Conservation (phyloP, 2,113 vertebrate species). For the Pipa parva region DNA sequence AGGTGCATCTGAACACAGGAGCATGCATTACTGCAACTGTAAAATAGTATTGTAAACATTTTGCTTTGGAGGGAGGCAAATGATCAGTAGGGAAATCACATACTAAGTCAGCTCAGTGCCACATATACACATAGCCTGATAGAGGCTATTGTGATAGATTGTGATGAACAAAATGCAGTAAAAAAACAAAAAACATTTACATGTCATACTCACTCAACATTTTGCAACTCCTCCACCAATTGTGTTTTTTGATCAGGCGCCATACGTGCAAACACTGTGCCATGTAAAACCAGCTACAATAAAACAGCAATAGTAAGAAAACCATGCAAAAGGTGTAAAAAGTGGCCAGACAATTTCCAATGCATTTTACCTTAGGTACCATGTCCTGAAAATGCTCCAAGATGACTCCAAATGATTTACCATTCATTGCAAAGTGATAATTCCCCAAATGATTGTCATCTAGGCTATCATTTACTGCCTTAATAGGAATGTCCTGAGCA, state of each 20-base stretch:
- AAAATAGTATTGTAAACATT: no score
- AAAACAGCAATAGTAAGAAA: slow-evolving; percentile 35
- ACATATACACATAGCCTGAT: no score
- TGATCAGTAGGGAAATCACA: no score
- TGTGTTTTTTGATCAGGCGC: slow-evolving; percentile 96
- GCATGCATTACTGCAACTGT: no score
- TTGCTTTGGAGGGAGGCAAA: no score
- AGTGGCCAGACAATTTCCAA: background rate
- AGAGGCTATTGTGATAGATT: no score
- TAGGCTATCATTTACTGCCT: slow-evolving; percentile 69
- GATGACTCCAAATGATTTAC: slow-evolving; percentile 90
- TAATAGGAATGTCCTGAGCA: slow-evolving; percentile 76
- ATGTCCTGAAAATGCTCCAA: slow-evolving; percentile 91
- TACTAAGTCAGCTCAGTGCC: no score
- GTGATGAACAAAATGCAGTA: no score
- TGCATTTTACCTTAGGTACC: slow-evolving; percentile 78
- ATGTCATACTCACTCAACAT: slow-evolving; percentile 84
- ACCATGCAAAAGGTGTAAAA: background rate
- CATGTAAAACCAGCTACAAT: slow-evolving; percentile 83
- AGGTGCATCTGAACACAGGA: no score
- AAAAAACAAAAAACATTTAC: no score
- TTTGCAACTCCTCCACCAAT: slow-evolving; percentile 88
- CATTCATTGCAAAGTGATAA: slow-evolving; percentile 95
- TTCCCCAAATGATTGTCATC: slow-evolving; percentile 67
- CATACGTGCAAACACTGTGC: slow-evolving; percentile 96